Evolutionary conservation across 2,888 invertebrate species (phyloP), one percentile per base, ranked within the genome.

Genomic region (Hydraecia micacea): DNA sequence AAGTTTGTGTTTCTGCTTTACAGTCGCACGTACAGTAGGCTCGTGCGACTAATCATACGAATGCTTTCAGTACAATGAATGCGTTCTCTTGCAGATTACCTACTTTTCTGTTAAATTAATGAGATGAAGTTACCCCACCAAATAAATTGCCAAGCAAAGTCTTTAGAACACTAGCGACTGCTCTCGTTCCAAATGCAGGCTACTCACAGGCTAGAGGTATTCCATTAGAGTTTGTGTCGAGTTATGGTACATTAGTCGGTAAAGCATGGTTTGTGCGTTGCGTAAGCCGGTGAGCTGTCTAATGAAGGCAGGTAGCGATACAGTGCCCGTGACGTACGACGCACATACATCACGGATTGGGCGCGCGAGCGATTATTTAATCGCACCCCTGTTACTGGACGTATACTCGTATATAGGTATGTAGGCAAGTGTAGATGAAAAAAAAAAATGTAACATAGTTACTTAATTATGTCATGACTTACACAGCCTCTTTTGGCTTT

Each of bases 31-130:
- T 58, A 42, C 75, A 36, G 70, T 6, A 15, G 36, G 76, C 77
- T 72, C 69, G 72, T 79, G 73, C 68, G 68, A 72, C 73, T 68
- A 66, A 74, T 73, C 72, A 63, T 68, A 60, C 49, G 18, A 75
- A 87, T 81, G 75, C 72, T 87, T 70, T 82, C 83, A 76, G 75
- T 72, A 75, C 82, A 89, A 85, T 80, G 73, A 84, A 87, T 75
- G 73, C 60, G 75, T 78, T 73, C 25, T 74, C 42, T 72, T 70
- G 52, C 32, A 77, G 72, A 85, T 81, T 81, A 72, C 78, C 66
- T 85, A 72, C 78, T 68, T 85, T 87, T 81, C 63, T 76, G 55
- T 75, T 42, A 74, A 81, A 77, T 68, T 39, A 67, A 83, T 77
- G 55, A 69, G 36, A 77, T 63, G 18, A 81, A 80, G 49, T 76